Base-by-base conservation (phyloP, 2,888 invertebrate genomes). In the Hypselothyrea guttata region DNA sequence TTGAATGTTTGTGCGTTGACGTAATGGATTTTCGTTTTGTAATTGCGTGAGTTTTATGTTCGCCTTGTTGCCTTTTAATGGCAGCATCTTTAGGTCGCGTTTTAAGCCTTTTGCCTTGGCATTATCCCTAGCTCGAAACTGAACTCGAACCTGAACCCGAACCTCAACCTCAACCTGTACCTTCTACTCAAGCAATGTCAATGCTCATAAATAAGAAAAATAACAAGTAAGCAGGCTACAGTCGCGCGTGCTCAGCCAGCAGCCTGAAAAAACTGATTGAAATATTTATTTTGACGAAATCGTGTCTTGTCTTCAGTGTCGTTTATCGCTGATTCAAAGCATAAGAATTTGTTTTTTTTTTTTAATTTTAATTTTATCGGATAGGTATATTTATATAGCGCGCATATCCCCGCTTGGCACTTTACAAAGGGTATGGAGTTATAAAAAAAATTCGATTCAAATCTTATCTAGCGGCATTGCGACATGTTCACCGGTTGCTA, bases 1-100 rank as follows among this genome's bases (percentile, higher is more conserved):
- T 81, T 84, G 76, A 79, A 79, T 81, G 59, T 44, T 45, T 40
- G 15, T 37, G 40, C 57, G 63, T 62, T 49, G 62, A 58, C 62
- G 59, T 69, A 63, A 62, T 63, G 66, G 59, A 57, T 62, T 73
- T 57, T 56, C 33, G 58, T 64, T 69, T 54, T 59, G 65, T 70
- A 79, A 75, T 70, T 84, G 84, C 69, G 46, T 13, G 48, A 56
- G 61, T 54, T 75, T 83, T 56, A 79, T 76, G 62, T 51, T 34
- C 44, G 46, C 4, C 27, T 38, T n/a, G 35, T 37, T 55, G 41
- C 34, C 12, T 12, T 49, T 67, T 61, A 65, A 59, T 66, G 54
- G 55, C 54, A 31, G 30, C 42, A 54, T 46, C 44, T 30, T 37
- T 42, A 41, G 34, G 31, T 15, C 12, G 13, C 15, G 22, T 28